These are phyloP conservation scores for Xyrauchen texanus DNA, from an alignment of 2,113 vertebrate species.

Conservation along the genomic window DNA sequence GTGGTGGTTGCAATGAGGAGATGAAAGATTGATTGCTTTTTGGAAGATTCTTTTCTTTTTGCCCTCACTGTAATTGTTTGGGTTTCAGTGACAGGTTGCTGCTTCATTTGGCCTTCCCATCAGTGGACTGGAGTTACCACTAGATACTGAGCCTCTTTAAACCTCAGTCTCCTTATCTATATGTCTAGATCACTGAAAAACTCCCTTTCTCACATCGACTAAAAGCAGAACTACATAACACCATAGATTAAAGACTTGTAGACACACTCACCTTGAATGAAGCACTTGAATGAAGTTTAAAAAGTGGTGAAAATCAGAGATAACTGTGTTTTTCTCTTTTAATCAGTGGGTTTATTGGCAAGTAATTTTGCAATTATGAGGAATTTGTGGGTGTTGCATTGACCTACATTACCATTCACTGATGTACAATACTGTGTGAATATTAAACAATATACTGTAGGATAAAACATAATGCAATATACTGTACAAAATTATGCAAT, in stretches of 20 bases:
- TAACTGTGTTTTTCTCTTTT: not conserved
- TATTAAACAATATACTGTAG: too few relatives aligned
- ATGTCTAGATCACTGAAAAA: not conserved
- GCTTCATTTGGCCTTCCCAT: slow-evolving; percentile 21
- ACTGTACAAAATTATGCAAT: too few relatives aligned
- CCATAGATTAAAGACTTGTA: not conserved
- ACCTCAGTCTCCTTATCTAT: not conserved
- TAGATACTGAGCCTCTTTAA: too few relatives aligned
- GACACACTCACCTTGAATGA: not conserved
- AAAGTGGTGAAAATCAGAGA: not conserved
- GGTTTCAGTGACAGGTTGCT: not conserved
- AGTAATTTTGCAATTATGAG: not conserved
- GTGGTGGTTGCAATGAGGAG: slow-evolving; percentile 16
- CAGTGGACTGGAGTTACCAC: not conserved
- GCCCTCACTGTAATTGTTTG: slow-evolving; percentile 5
- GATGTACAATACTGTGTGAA: too few relatives aligned
- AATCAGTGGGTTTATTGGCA: not conserved
- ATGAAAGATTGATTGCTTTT: slow-evolving; percentile 11
- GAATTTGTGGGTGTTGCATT: too few relatives aligned
- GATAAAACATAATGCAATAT: too few relatives aligned
- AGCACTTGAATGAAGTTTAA: not conserved
- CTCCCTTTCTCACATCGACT: not conserved
- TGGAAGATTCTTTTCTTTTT: not conserved
- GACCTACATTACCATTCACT: too few relatives aligned
- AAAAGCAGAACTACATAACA: not conserved